Conservation (phyloP, 2,888 invertebrate genomes). For the Nephrotoma flavescens region DNA sequence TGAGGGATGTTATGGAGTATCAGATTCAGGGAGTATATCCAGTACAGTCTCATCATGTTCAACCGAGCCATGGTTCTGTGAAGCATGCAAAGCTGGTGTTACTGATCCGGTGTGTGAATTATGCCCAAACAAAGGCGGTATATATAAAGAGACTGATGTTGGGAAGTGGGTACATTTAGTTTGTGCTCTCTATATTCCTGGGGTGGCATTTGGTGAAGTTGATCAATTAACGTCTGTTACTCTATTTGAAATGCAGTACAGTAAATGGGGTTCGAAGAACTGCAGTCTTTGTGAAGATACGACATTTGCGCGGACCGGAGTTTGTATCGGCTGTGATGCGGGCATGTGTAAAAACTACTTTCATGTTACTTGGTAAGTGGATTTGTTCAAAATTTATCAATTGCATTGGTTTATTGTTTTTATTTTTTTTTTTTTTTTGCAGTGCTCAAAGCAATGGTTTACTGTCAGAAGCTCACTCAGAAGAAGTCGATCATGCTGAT, state of each 20-base stretch:
- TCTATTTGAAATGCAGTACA: conserved; percentile 94
- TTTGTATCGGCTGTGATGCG: conserved; percentile 95
- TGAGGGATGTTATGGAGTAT: conserved; percentile 93
- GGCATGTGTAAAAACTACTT: conserved; percentile 96
- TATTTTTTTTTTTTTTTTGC: conserved; percentile 11
- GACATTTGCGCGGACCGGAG: conserved; percentile 77
- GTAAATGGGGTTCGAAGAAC: conserved; percentile 85
- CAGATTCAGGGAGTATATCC: conserved; percentile 78
- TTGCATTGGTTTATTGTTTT: not conserved
- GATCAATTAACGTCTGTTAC: conserved; percentile 85
- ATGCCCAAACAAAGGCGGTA: conserved; percentile 85
- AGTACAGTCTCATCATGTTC: conserved; percentile 90
- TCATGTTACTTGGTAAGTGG: conserved; percentile 82
- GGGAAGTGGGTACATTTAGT: conserved; percentile 97
- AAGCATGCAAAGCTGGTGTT: conserved; percentile 87
- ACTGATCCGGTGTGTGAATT: conserved; percentile 84
- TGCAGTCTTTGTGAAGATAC: conserved; percentile 85
- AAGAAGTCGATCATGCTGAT: conserved; percentile 84
- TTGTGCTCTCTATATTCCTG: conserved; percentile 94
- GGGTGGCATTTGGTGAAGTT: conserved; percentile 92
- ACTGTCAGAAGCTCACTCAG: conserved; percentile 81
- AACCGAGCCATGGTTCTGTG: conserved; percentile 99
- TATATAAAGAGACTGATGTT: conserved; percentile 92
- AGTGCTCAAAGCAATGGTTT: conserved; percentile 90
- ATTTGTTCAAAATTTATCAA: not conserved